These are phyloP conservation scores for Hippocampus abdominalis DNA, from an alignment of 2,113 vertebrate species.

Conservation along the genomic window DNA sequence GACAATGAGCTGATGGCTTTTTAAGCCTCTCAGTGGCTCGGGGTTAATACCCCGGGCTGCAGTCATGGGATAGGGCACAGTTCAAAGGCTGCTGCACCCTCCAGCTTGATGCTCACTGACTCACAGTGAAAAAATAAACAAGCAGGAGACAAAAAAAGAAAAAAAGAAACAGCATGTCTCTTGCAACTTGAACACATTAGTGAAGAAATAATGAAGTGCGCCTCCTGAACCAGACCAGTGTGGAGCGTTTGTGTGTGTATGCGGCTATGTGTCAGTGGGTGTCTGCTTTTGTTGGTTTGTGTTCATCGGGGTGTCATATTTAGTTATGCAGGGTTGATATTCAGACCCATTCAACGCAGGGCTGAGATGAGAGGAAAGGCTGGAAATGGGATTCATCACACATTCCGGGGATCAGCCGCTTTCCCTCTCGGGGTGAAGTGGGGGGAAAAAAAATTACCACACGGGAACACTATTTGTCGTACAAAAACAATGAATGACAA, in stretches of 20 bases:
- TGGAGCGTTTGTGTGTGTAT: constrained; percentile 10
- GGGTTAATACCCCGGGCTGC: constrained; percentile 66
- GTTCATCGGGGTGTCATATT: constrained; percentile 46
- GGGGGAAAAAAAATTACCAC: constrained; percentile 13
- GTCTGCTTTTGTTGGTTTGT: not conserved
- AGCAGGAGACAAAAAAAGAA: constrained; percentile 47
- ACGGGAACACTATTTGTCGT: constrained; percentile 16
- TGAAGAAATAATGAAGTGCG: constrained; percentile 65
- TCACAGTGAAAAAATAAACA: constrained; percentile 65
- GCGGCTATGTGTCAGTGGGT: not conserved
- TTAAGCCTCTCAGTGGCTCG: constrained; percentile 82
- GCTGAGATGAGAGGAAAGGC: constrained; percentile 45
- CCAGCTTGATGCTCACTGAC: constrained; percentile 50
- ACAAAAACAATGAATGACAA: constrained; percentile 27
- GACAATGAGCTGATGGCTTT: constrained; percentile 86
- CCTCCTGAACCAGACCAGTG: constrained; percentile 18
- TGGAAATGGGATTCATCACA: constrained; percentile 63
- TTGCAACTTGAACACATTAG: constrained; percentile 58
- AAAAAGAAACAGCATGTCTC: constrained; percentile 39
- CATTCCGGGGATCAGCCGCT: constrained; percentile 53
- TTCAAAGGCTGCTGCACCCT: constrained; percentile 68
- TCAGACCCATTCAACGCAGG: constrained; percentile 33
- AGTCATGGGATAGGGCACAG: constrained; percentile 68
- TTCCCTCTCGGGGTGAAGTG: constrained; percentile 23
- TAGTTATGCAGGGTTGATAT: constrained; percentile 50